phyloP scores from a whole-genome alignment of 2,113 vertebrate species.

The Tetraodon nigroviridis region DNA sequence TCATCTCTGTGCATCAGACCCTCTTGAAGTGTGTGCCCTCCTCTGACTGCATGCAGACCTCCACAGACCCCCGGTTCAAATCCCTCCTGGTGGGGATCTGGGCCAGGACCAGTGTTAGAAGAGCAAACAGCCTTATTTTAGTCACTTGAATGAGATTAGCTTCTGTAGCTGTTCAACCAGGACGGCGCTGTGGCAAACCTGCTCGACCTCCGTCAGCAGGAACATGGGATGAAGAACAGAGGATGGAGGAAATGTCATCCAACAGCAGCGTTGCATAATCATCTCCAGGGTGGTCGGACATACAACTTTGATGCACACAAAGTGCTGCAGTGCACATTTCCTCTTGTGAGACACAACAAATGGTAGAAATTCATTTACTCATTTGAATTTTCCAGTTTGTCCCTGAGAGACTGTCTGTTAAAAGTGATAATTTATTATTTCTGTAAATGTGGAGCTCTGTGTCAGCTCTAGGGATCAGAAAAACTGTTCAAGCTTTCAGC shows the following conservation, averaged over 20 bases:
- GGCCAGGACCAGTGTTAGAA: conserved; percentile 38
- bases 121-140: conserved; percentile 40
- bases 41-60: conserved; percentile 38
- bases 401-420: too few relatives aligned
- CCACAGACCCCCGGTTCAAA: conserved; percentile 39
- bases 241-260: conserved; percentile 29
- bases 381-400: neutral
- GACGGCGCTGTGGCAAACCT: neutral
- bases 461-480: too few relatives aligned
- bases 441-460: too few relatives aligned
- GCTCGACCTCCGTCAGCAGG: conserved; percentile 11
- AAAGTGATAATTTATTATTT: too few relatives aligned
- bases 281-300: conserved; percentile 14
- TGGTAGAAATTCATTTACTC: conserved; percentile 27
- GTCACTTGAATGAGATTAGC: conserved; percentile 42
- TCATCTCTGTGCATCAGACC: conserved; percentile 17
- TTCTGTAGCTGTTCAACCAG: conserved; percentile 21
- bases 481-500: too few relatives aligned
- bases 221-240: conserved; percentile 38
- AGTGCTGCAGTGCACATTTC: conserved; percentile 17
- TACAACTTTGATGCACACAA: conserved; percentile 28
- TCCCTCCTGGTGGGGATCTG: conserved; percentile 14
- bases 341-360: conserved; percentile 16
- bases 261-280: conserved; percentile 34
- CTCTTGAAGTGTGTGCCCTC: conserved; percentile 44